Evolutionary conservation across 2,797 vertebrate genomes (phyloP), one percentile per base, ranked within the genome.

Genomic region (Morelia viridis): DNA sequence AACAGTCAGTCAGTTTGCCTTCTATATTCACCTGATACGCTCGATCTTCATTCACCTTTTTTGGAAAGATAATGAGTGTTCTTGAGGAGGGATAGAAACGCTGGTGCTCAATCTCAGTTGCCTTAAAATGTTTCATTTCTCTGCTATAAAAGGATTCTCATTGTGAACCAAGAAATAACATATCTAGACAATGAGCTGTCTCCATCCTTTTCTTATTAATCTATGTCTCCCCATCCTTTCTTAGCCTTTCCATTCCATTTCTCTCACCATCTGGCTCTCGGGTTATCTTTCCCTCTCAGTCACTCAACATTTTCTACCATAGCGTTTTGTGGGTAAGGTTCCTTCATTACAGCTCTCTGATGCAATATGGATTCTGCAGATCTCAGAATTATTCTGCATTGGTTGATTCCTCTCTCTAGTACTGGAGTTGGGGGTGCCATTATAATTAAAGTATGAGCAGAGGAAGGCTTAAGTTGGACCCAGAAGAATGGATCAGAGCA

Each of bases 111-210:
- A 5, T 60, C 85, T 31, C 56, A 87, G 22, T 60, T 87, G 57
- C n/a, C 57, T 60, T 87, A n/a, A 86, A 58, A 87, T 41, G 13
- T 87, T 87, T 88, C 60, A 88, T 88, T 64, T 88, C 22, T 61
- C 41, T 64, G 11, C 60, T 24, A 0, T 62, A 26, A 13, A 41
- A 61, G 41, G 58, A 26, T 62, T 41, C 7, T 62, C 35, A 8
- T 11, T 62, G 35, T 87, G 86, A 87, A 87, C 31, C 60, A 61
- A 35, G 85, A 87, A 41, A 35, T 87, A 35, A 22, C 35, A 24
- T 41, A 26, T 26, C 22, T 24, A 87, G 86, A 62, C 86, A 62
- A 61, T 62, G 35, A 61, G 35, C 11, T 61, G 9, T 35, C 60
- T 41, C 35, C 35, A 26, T 19, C 58, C 9, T 87, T 87, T 62